These are phyloP conservation scores for Temnothorax curvispinosus DNA, from an alignment of 1,140 invertebrate genomes.

Conservation along the genomic window DNA sequence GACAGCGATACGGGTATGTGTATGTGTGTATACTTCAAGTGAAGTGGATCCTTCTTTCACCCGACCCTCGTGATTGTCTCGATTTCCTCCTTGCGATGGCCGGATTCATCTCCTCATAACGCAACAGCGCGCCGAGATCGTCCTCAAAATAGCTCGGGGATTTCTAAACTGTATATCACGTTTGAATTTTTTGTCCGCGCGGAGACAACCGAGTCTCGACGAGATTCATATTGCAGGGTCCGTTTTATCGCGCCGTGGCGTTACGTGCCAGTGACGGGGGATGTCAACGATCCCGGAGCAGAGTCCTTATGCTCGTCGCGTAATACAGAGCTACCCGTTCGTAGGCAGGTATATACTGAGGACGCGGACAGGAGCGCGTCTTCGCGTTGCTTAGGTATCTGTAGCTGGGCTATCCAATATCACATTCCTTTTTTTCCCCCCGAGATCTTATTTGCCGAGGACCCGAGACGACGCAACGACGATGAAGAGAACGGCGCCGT, in stretches of 20 bases:
- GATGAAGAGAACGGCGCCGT: slow-evolving; percentile 32
- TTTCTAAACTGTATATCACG: neutral
- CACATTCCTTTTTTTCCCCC: slow-evolving; percentile 37
- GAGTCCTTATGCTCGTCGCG: neutral
- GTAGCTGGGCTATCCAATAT: slow-evolving; percentile 66
- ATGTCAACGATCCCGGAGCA: neutral
- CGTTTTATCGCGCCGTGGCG: slow-evolving; percentile 30
- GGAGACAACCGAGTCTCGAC: neutral
- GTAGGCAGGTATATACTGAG: neutral
- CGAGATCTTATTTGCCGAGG: slow-evolving; percentile 60
- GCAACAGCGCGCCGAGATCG: slow-evolving; percentile 16
- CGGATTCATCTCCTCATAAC: slow-evolving; percentile 24
- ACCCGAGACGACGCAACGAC: slow-evolving; percentile 4
- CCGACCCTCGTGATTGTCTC: neutral
- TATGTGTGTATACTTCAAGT: neutral
- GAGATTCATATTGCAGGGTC: slow-evolving; percentile 22
- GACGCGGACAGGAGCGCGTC: neutral
- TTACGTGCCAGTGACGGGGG: neutral
- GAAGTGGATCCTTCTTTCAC: neutral
- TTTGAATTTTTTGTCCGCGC: neutral
- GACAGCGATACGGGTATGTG: neutral
- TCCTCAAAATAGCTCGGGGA: neutral
- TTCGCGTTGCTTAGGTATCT: slow-evolving; percentile 28
- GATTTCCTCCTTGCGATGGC: slow-evolving; percentile 1
- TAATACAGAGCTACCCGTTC: slow-evolving; percentile 27